These are phyloP conservation scores for Prunella himalayana DNA, from an alignment of 2,113 vertebrate species.

Conservation along the genomic window DNA sequence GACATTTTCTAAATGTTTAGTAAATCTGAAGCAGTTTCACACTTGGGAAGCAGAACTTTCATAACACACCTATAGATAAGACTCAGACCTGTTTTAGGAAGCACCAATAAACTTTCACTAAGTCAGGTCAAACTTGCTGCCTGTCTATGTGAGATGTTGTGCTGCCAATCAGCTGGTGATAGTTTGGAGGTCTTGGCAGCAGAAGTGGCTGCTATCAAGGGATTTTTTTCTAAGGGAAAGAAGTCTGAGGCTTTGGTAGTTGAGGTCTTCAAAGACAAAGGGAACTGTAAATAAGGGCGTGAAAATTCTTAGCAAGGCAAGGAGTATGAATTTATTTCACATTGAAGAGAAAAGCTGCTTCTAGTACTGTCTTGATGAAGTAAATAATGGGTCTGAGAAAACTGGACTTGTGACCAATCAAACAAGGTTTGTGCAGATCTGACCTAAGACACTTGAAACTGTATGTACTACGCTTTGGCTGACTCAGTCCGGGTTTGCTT, in stretches of 20 bases:
- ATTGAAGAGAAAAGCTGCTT: not conserved
- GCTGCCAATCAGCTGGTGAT: not conserved
- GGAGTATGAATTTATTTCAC: not conserved
- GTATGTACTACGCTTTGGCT: not conserved
- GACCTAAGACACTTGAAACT: not conserved
- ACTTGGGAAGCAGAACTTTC: not conserved
- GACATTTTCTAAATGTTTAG: not conserved
- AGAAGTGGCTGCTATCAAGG: not conserved
- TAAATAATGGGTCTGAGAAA: not conserved
- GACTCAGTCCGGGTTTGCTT: not conserved
- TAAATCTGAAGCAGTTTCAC: not conserved
- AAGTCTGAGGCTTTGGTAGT: not conserved
- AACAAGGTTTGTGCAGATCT: not conserved
- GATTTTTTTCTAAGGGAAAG: not conserved
- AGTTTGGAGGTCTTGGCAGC: not conserved
- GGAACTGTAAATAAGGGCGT: not conserved
- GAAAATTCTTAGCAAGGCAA: not conserved
- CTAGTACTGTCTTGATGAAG: not conserved
- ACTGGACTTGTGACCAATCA: not conserved
- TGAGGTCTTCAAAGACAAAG: not conserved
- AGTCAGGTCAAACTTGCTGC: not conserved
- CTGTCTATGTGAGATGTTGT: not conserved
- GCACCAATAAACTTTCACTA: not conserved
- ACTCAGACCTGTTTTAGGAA: not conserved
- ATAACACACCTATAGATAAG: not conserved